Conservation (phyloP, 2,888 invertebrate genomes). For the Eupithecia subfuscata region DNA sequence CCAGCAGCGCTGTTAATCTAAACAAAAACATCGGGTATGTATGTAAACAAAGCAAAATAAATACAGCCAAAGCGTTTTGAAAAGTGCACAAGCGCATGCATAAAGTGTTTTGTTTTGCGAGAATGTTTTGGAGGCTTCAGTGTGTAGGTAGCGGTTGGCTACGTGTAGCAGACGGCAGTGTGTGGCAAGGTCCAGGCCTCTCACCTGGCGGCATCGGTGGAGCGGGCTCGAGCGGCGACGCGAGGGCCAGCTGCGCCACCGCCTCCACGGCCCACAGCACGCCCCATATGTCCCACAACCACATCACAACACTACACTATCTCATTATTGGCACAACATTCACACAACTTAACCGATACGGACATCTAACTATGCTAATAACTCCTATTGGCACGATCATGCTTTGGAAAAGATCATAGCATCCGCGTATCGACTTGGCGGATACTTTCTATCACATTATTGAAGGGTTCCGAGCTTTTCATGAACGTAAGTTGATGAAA, state of each 20-base stretch:
- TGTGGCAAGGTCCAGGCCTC: slow-evolving; percentile 68
- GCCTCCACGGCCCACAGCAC: slow-evolving; percentile 77
- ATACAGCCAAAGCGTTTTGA: slow-evolving; percentile 30
- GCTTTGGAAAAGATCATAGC: slow-evolving; percentile 76
- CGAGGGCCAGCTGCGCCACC: slow-evolving; percentile 70
- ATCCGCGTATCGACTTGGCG: slow-evolving; percentile 57
- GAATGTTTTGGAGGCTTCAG: slow-evolving; percentile 23
- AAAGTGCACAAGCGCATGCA: slow-evolving; percentile 59
- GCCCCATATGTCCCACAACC: slow-evolving; percentile 83
- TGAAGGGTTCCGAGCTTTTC: slow-evolving; percentile 57
- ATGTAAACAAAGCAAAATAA: slow-evolving; percentile 20
- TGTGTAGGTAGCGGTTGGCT: slow-evolving; percentile 59
- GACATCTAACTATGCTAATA: slow-evolving; percentile 80
- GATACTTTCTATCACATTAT: slow-evolving; percentile 73
- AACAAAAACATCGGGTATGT: slow-evolving; percentile 8
- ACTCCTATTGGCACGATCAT: slow-evolving; percentile 82
- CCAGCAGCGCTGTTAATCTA: slow-evolving; percentile 14
- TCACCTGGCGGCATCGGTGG: slow-evolving; percentile 75
- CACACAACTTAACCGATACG: slow-evolving; percentile 80
- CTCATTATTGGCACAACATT: slow-evolving; percentile 84
- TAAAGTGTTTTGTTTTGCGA: slow-evolving; percentile 24
- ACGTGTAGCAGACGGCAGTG: neutral
- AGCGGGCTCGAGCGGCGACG: slow-evolving; percentile 76
- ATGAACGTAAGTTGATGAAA: slow-evolving; percentile 72
- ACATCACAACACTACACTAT: slow-evolving; percentile 84